Percentiles rank a stretch among this genome's conserved stretches.
Conservation (phyloP, 2,888 invertebrate species). For the Amblyteles armatorius region DNA sequence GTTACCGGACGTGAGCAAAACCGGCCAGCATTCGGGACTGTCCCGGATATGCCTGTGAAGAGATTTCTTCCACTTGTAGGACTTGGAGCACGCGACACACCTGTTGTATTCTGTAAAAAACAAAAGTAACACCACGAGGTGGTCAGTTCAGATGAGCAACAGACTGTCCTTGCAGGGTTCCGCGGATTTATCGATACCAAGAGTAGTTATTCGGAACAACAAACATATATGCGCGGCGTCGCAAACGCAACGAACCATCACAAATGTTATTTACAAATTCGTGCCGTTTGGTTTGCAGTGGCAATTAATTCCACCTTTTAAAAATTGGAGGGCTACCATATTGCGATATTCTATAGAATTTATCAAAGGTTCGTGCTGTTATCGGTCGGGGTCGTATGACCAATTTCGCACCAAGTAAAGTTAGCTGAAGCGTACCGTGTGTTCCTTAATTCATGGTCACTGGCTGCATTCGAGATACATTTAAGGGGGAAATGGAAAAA, state of each 20-base stretch:
- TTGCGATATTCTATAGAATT: neutral
- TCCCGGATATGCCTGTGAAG: slow-evolving; percentile 82
- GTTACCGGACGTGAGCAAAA: slow-evolving; percentile 80
- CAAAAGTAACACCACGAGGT: slow-evolving; percentile 39
- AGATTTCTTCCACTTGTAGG: slow-evolving; percentile 84
- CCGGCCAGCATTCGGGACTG: slow-evolving; percentile 82
- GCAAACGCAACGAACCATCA: neutral
- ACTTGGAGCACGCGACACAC: slow-evolving; percentile 82
- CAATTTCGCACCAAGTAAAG: neutral
- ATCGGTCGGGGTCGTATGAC: neutral
- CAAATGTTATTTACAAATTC: slow-evolving; percentile 39
- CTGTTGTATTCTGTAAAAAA: slow-evolving; percentile 78
- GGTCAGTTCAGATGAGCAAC: slow-evolving; percentile 22
- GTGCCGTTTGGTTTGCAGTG: slow-evolving; percentile 14
- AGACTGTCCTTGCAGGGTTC: neutral
- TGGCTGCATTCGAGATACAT: no score
- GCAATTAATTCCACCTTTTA: neutral
- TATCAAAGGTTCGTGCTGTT: neutral
- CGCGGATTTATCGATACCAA: neutral
- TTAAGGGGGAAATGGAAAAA: no score
- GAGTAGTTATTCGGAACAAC: slow-evolving; percentile 3
- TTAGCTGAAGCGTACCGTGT: no score
- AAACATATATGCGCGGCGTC: neutral
- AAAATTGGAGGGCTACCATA: neutral
- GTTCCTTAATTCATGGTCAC: no score